A percentile compares a stretch with the other conserved stretches of the same genome.
Conservation (phyloP, 2,113 vertebrate genomes). For the Gorsachius goisagi region DNA sequence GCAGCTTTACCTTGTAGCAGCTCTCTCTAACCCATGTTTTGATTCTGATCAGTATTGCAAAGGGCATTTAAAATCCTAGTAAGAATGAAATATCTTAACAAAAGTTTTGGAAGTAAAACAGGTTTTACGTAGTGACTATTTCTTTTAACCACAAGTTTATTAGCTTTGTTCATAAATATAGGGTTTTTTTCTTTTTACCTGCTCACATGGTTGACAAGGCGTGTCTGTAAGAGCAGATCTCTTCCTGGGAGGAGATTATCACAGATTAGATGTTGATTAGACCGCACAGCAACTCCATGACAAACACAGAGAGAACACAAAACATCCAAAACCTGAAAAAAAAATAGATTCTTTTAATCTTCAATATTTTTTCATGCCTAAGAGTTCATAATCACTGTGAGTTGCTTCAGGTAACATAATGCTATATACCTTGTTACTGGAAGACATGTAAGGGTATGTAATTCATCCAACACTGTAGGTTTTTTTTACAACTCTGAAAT, state of each 20-base stretch:
- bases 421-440: not conserved
- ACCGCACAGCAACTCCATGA: conserved; percentile 92
- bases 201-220: conserved; percentile 92
- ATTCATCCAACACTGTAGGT: not conserved
- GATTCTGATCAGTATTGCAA: not conserved
- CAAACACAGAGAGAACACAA: conserved; percentile 95
- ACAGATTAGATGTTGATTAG: conserved; percentile 96
- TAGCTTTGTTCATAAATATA: not conserved
- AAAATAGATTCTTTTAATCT: not conserved
- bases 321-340: conserved; percentile 88
- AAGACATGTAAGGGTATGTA: not conserved
- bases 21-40: not conserved
- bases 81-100: not conserved
- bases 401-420: not conserved
- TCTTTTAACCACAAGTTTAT: not conserved
- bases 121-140: not conserved
- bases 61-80: not conserved
- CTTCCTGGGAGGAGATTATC: conserved; percentile 94
- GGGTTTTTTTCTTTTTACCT: conserved; percentile 76
- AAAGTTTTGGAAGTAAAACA: not conserved
- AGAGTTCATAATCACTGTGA: not conserved
- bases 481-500: not conserved
- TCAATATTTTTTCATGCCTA: not conserved
- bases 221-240: conserved; percentile 91
- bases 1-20: not conserved